Base-by-base conservation (phyloP, 2,888 invertebrate genomes). In the Thecophora atra region DNA sequence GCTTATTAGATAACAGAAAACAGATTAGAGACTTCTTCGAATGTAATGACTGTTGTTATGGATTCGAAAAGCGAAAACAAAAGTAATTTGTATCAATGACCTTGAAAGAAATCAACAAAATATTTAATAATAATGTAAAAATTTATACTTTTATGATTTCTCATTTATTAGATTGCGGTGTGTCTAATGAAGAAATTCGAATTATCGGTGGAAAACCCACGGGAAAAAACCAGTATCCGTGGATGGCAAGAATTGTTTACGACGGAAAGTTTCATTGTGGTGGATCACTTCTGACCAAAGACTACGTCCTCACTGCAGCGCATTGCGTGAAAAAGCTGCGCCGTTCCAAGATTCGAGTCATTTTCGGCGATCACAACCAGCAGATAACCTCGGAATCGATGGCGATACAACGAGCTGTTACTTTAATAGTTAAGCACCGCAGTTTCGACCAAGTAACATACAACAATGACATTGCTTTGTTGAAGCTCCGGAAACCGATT, bases 181-280 rank as follows among this genome's bases (percentile, higher is more conserved):
- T 92, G 73, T 89, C 93, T 1, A 95, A 94, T 87, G 94, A 94
- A 88, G 94, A 95, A 88, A 93, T 93, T 83, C 89, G 95, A 78
- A 95, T 96, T 77, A 94, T 96, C 71, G 95, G 95, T 67, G 95
- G 95, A 17, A 89, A 91, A 80, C 93, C 95, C 26, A 92, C 95
- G 0, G 92, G 93, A 68, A 89, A 93, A 44, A 94, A 95, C 87
- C 91, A 92, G 78, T 95, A 94, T 85, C 95, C 95, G 11, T 95
- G 95, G 95, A 90, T 95, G 86, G 95, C 94, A 3, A 89, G 95
- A 60, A 89, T 96, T 71, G 92, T 95, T 17, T 95, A 95, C 84
- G 94, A 95, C 81, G 94, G 95, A 0, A 93, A 93, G 85, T 95
- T 95, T 87, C 95, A 95, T 84, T 96, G 95, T 81, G 95, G 95